phyloP scores from a whole-genome alignment of 2,113 vertebrate genomes.

The Corapipo altera region DNA sequence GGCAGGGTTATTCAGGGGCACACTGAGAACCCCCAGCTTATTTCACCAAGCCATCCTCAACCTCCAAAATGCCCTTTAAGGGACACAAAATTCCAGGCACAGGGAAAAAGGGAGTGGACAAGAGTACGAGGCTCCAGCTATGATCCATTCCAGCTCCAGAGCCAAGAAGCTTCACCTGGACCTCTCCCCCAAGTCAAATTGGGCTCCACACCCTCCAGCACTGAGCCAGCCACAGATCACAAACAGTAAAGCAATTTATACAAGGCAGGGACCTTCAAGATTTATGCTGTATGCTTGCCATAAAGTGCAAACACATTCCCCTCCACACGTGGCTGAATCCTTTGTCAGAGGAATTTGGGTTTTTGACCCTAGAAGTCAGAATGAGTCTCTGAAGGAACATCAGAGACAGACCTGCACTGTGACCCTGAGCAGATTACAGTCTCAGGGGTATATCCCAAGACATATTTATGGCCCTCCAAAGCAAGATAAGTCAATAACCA shows the following conservation, averaged over 20 bases:
- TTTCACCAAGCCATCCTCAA: neutral
- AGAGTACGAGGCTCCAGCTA: neutral
- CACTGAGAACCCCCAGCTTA: neutral
- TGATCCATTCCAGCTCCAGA: neutral
- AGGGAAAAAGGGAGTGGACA: neutral
- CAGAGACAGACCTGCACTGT: neutral
- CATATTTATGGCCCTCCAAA: constrained; percentile 45
- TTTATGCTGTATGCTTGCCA: neutral
- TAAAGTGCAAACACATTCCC: neutral
- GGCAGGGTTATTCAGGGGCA: neutral
- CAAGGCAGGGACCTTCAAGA: neutral
- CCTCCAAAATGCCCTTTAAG: neutral
- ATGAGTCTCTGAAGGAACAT: constrained; percentile 9
- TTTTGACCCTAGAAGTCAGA: constrained; percentile 14
- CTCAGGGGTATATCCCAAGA: neutral
- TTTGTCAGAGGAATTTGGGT: constrained; percentile 7
- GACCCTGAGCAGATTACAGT: neutral
- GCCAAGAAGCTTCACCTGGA: neutral
- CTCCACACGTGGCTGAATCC: neutral
- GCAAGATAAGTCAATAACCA: constrained; percentile 60
- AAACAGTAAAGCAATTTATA: neutral
- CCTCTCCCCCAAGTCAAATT: neutral
- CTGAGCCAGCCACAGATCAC: neutral
- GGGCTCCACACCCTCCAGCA: neutral
- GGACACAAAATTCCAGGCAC: neutral